phyloP scores from a whole-genome alignment of 1,140 invertebrate species.

The Cotesia vestalis region DNA sequence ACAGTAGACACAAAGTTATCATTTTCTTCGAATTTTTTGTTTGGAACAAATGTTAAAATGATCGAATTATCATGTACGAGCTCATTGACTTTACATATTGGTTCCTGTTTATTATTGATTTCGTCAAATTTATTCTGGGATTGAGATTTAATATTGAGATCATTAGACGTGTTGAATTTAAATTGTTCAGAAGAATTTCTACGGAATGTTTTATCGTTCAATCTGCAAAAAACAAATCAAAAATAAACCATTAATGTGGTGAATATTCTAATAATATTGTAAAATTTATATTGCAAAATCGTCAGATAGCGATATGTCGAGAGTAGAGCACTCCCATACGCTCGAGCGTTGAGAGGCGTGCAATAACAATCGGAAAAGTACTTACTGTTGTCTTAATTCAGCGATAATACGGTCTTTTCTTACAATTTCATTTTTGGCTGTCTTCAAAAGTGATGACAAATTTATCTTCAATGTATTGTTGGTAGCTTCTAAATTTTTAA shows the following conservation, averaged over 20 bases:
- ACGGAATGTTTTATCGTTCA: constrained; percentile 50
- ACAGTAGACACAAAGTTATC: constrained; percentile 45
- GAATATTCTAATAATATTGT: constrained; percentile 11
- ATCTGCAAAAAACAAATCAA: constrained; percentile 43
- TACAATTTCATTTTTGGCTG: constrained; percentile 62
- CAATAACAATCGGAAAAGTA: constrained; percentile 28
- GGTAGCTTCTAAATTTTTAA: constrained; percentile 30
- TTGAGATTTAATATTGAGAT: neutral
- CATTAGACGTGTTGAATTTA: neutral
- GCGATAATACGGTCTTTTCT: constrained; percentile 62
- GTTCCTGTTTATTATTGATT: neutral
- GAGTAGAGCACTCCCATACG: too few relatives aligned
- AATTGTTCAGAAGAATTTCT: constrained; percentile 38
- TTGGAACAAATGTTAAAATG: neutral
- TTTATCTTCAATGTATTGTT: constrained; percentile 55
- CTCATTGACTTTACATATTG: neutral
- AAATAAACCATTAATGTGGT: neutral
- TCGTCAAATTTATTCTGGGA: neutral
- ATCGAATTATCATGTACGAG: neutral
- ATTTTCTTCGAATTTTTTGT: constrained; percentile 31
- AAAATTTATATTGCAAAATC: neutral
- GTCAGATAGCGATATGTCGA: too few relatives aligned
- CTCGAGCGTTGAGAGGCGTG: neutral
- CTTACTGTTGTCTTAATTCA: constrained; percentile 58
- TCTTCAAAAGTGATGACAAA: constrained; percentile 62